phyloP scores from a whole-genome alignment of 2,797 vertebrate genomes.

The Phalloptychus januarius region DNA sequence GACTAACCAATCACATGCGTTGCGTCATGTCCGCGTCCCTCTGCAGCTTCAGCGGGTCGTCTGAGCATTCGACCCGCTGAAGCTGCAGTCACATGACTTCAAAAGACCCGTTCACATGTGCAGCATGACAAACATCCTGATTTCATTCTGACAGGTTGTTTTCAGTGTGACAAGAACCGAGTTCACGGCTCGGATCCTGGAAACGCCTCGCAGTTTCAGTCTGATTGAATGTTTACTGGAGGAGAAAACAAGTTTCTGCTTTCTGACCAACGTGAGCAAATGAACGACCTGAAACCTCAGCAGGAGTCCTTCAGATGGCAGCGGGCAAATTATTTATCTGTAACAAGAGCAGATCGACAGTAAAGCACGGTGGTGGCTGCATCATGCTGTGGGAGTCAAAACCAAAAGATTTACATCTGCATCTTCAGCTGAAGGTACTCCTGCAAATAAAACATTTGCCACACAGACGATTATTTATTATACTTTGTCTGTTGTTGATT shows the following conservation, averaged over 20 bases:
- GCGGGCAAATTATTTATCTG: too few relatives aligned
- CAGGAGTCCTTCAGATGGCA: not conserved
- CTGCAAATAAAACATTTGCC: not conserved
- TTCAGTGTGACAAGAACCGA: not conserved
- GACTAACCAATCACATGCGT: constrained; percentile 65
- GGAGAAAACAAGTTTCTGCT: not conserved
- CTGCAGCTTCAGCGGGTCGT: constrained; percentile 1
- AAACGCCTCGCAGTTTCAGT: not conserved
- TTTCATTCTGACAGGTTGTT: not conserved
- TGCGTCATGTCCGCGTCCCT: constrained; percentile 31
- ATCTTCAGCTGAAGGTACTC: not conserved
- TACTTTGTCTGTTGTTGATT: not conserved
- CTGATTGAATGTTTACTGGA: not conserved
- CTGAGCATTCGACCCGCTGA: constrained; percentile 2
- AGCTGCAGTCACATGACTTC: not conserved
- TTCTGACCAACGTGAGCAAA: not conserved
- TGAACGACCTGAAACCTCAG: not conserved
- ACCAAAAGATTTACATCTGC: not conserved
- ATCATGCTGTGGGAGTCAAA: not conserved
- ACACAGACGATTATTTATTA: not conserved
- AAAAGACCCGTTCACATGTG: not conserved
- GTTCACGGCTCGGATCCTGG: not conserved
- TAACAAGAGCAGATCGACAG: not conserved
- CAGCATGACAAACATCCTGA: not conserved
- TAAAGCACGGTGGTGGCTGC: not conserved